A percentile compares a stretch with the other conserved stretches of the same genome.
Evolutionary conservation across 2,888 invertebrate genomes (phyloP).

Genomic region (Rhagium mordax): DNA sequence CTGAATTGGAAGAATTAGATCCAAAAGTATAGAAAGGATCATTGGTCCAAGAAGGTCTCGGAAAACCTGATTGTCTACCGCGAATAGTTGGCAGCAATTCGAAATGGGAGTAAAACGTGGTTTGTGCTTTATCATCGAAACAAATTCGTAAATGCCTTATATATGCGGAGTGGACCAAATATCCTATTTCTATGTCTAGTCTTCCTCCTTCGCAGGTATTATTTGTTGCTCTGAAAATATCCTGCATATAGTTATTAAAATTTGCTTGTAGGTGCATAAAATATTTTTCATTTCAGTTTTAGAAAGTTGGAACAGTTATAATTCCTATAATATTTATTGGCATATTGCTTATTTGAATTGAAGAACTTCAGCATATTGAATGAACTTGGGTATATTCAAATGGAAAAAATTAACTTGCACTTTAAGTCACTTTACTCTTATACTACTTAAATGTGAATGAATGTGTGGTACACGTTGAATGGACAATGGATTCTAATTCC

Average conservation of each 20-base stretch:
- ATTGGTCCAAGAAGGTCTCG: slow-evolving; percentile 70
- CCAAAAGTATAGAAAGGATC: slow-evolving; percentile 69
- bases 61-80: slow-evolving; percentile 71
- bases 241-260: not conserved
- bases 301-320: no score
- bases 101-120: slow-evolving; percentile 73
- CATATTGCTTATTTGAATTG: no score
- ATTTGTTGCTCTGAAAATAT: slow-evolving; percentile 65
- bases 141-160: slow-evolving; percentile 73
- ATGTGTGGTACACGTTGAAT: no score
- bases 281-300: not conserved
- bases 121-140: slow-evolving; percentile 71
- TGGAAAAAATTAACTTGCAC: no score
- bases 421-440: no score
- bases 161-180: slow-evolving; percentile 69
- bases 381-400: no score
- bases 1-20: slow-evolving; percentile 1
- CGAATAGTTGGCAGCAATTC: slow-evolving; percentile 70
- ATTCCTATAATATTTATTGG: no score
- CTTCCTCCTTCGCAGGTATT: slow-evolving; percentile 70
- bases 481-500: no score
- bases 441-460: no score
- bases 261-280: not conserved
- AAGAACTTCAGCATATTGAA: no score
- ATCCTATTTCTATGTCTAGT: slow-evolving; percentile 70